Percentiles rank a stretch among this genome's conserved stretches.
phyloP scores from a whole-genome alignment of 64 coral and sea anemone species.

The Porites lutea region DNA sequence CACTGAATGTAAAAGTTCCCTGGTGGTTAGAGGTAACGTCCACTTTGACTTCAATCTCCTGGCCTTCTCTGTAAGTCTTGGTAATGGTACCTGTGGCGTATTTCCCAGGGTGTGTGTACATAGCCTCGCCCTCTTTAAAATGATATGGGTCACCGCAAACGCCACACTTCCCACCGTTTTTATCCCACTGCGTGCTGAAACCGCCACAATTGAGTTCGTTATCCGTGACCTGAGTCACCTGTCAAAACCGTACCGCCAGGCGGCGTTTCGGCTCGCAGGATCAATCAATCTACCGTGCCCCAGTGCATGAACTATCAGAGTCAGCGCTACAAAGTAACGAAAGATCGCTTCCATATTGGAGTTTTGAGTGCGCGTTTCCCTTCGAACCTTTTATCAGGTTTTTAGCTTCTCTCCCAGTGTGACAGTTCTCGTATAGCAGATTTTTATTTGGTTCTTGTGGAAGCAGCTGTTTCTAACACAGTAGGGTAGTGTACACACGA shows the following conservation, averaged over 20 bases:
- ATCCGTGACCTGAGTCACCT: slow-evolving; percentile 34
- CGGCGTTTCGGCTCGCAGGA: slow-evolving; percentile 63
- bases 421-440: not conserved
- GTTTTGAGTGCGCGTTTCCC: not conserved
- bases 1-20: slow-evolving; percentile 69
- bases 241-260: slow-evolving; percentile 65
- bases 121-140: not conserved
- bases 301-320: slow-evolving; percentile 12
- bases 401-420: not conserved
- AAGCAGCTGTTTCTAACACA: not conserved
- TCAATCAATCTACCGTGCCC: slow-evolving; percentile 63
- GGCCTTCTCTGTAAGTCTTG: slow-evolving; percentile 48
- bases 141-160: slow-evolving; percentile 75
- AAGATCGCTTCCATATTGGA: not conserved
- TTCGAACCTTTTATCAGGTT: not conserved
- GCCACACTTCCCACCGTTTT: slow-evolving; percentile 72
- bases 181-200: slow-evolving; percentile 44
- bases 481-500: not conserved
- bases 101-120: slow-evolving; percentile 55
- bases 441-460: not conserved
- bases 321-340: slow-evolving; percentile 11
- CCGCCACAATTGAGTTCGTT: slow-evolving; percentile 77
- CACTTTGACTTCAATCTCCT: slow-evolving; percentile 54
- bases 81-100: slow-evolving; percentile 66
- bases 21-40: slow-evolving; percentile 67